Percentiles rank a stretch among this genome's conserved stretches.
These are phyloP conservation scores for Enteromius unitaeniatus DNA, from an alignment of 2,797 vertebrate genomes.

Conservation along the genomic window DNA sequence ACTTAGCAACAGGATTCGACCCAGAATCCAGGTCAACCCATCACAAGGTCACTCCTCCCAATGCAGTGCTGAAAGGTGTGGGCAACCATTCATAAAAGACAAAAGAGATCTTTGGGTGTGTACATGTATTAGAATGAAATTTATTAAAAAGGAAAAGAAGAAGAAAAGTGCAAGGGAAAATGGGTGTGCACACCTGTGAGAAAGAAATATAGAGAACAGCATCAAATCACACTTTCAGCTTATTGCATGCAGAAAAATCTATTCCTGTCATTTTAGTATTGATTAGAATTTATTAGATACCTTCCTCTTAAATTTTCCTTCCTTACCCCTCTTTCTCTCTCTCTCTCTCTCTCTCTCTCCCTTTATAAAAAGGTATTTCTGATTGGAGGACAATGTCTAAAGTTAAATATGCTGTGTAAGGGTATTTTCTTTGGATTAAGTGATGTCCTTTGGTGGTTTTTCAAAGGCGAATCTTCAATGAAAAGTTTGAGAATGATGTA, in stretches of 20 bases:
- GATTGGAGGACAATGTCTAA: too few relatives aligned
- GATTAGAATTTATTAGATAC: background rate
- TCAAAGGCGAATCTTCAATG: background rate
- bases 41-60: constrained; percentile 76
- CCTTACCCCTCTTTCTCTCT: background rate
- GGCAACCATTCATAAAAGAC: constrained; percentile 73
- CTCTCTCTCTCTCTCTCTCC: background rate
- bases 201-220: background rate
- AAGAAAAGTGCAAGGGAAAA: background rate
- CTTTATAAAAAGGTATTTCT: too few relatives aligned
- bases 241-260: background rate
- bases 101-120: constrained; percentile 58
- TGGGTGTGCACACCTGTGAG: constrained; percentile 4
- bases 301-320: background rate
- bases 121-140: constrained; percentile 49
- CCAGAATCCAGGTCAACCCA: constrained; percentile 72
- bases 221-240: background rate
- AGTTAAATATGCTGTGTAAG: background rate
- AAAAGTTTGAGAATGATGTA: background rate
- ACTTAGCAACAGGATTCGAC: constrained; percentile 50
- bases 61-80: constrained; percentile 77
- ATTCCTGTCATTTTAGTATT: background rate
- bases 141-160: background rate
- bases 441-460: background rate
- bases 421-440: constrained; percentile 7